phyloP scores from a whole-genome alignment of 2,797 vertebrate genomes.

The Cyprinodon diabolis region DNA sequence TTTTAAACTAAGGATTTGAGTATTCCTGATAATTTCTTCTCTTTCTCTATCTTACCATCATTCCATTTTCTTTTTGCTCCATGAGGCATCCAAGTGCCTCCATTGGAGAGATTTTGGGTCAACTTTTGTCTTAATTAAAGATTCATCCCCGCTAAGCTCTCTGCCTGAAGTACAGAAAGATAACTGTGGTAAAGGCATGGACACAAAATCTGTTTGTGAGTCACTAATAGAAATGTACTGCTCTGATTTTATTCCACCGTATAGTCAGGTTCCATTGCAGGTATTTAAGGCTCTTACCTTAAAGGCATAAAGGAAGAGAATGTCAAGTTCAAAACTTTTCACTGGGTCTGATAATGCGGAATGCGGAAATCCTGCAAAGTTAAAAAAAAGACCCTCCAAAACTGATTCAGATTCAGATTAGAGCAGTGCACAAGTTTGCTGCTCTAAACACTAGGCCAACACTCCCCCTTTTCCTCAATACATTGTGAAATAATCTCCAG shows the following conservation, averaged over 20 bases:
- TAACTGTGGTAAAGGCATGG: slow-evolving; percentile 37
- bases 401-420: neutral
- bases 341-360: neutral
- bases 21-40: slow-evolving; percentile 30
- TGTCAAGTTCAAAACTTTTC: slow-evolving; percentile 5
- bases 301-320: slow-evolving; percentile 37
- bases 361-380: slow-evolving; percentile 32
- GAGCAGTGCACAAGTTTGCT: too few relatives aligned
- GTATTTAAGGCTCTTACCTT: slow-evolving; percentile 32
- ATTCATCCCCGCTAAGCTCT: slow-evolving; percentile 24
- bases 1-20: slow-evolving; percentile 53
- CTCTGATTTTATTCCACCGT: slow-evolving; percentile 25
- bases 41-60: slow-evolving; percentile 33
- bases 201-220: slow-evolving; percentile 33
- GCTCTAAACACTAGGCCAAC: too few relatives aligned
- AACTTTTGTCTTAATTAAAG: slow-evolving; percentile 62
- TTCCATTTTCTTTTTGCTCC: slow-evolving; percentile 41
- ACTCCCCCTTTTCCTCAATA: too few relatives aligned
- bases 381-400: slow-evolving; percentile 14
- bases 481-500: too few relatives aligned
- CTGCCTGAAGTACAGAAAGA: slow-evolving; percentile 40
- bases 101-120: slow-evolving; percentile 47
- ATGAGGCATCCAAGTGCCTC: slow-evolving; percentile 21
- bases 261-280: slow-evolving; percentile 31
- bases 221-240: slow-evolving; percentile 32